Evolutionary conservation across 2,797 vertebrate genomes (phyloP).

Genomic region (Xerus rutilus): DNA sequence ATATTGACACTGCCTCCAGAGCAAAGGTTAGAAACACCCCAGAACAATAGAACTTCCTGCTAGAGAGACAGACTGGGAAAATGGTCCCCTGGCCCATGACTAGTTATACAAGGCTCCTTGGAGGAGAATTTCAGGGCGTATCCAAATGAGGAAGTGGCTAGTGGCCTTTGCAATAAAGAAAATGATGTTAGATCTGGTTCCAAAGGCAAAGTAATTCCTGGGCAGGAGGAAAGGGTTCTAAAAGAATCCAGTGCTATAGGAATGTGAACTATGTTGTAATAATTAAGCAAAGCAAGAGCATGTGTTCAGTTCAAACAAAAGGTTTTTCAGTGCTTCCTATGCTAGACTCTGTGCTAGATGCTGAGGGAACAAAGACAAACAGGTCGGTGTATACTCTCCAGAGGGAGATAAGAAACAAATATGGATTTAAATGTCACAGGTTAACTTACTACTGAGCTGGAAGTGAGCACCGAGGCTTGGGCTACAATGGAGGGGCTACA

Average conservation of each 20-base stretch:
- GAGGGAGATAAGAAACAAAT: not conserved
- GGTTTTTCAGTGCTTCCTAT: not conserved
- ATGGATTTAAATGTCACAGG: not conserved
- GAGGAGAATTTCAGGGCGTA: constrained; percentile 23
- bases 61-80: constrained; percentile 5
- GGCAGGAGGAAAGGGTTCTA: constrained; percentile 1
- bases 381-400: not conserved
- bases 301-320: not conserved
- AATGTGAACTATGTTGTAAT: not conserved
- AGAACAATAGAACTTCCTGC: constrained; percentile 39
- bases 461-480: not conserved
- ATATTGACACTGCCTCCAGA: constrained; percentile 67
- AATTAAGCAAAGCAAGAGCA: not conserved
- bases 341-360: not conserved
- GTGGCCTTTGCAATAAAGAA: constrained; percentile 25
- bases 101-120: not conserved
- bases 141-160: constrained; percentile 37
- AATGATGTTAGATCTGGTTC: not conserved
- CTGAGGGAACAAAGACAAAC: not conserved
- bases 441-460: not conserved
- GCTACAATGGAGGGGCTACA: not conserved
- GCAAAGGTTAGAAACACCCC: constrained; percentile 61
- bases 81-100: not conserved
- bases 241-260: not conserved
- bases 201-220: not conserved